phyloP scores from a whole-genome alignment of 1,140 invertebrate species.

The Diachasma alloeum region DNA sequence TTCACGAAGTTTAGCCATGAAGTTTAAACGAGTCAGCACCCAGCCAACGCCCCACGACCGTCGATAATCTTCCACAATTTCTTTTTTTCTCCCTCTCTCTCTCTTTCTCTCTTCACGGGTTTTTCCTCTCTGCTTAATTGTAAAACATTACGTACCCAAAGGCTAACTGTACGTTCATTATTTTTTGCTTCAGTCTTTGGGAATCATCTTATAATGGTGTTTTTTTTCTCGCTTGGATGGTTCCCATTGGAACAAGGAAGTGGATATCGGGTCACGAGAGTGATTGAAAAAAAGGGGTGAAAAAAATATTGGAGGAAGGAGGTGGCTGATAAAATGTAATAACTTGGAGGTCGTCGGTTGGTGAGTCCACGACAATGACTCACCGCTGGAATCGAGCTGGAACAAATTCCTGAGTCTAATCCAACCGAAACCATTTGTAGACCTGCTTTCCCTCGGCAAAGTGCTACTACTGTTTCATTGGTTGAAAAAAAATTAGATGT shows the following conservation, averaged over 20 bases:
- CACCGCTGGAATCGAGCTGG: conserved; percentile 6
- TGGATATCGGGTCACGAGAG: conserved; percentile 1
- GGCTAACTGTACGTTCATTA: neutral
- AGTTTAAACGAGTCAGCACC: neutral
- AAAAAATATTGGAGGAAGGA: neutral
- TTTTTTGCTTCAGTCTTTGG: neutral
- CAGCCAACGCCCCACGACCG: neutral
- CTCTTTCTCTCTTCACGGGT: neutral
- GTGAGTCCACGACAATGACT: neutral
- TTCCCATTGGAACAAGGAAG: neutral
- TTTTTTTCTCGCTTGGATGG: neutral
- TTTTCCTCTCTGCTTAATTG: neutral
- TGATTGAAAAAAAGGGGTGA: neutral
- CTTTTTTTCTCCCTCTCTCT: neutral
- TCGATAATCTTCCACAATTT: neutral
- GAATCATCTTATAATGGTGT: neutral
- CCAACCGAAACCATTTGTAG: neutral
- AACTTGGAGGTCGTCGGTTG: neutral
- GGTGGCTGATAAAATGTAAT: neutral
- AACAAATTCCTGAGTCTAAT: conserved; percentile 3
- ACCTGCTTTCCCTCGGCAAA: neutral
- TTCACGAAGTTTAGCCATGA: neutral
- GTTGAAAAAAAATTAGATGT: neutral
- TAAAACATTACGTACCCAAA: neutral
- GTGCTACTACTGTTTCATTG: no score